Percentiles rank a stretch among this genome's conserved stretches.
These are phyloP conservation scores for Meloidogyne chitwoodi DNA, from an alignment of 1,140 invertebrate genomes.

Conservation along the genomic window DNA sequence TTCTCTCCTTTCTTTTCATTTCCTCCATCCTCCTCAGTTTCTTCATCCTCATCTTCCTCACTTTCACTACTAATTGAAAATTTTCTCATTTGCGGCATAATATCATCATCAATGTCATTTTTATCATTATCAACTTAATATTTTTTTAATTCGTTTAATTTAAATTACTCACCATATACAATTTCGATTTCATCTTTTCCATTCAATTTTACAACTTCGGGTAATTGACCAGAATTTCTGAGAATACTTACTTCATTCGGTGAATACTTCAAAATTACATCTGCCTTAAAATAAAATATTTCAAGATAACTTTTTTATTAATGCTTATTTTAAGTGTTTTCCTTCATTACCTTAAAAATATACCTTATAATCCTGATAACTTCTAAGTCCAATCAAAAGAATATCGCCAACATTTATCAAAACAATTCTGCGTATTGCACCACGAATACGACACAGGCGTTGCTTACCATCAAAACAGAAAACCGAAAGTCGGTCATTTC, in stretches of 20 bases:
- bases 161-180: constrained; percentile 58
- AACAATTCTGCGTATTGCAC: constrained; percentile 87
- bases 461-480: constrained; percentile 98
- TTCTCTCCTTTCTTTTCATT: too few relatives aligned
- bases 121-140: too few relatives aligned
- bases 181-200: constrained; percentile 56
- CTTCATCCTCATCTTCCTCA: too few relatives aligned
- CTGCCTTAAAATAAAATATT: constrained; percentile 67
- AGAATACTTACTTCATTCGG: constrained; percentile 96
- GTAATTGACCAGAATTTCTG: constrained; percentile 97
- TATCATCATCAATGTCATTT: too few relatives aligned
- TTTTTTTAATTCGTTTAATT: neutral
- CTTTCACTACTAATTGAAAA: too few relatives aligned
- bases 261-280: constrained; percentile 98
- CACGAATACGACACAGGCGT: constrained; percentile 96
- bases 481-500: constrained; percentile 95
- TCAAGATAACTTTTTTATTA: too few relatives aligned
- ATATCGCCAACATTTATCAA: constrained; percentile 99
- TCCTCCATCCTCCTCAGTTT: too few relatives aligned
- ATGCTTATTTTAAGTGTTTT: too few relatives aligned
- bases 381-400: constrained; percentile 85
- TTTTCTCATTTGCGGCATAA: too few relatives aligned
- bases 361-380: constrained; percentile 93
- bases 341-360: too few relatives aligned
- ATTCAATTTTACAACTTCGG: constrained; percentile 70